Conservation (phyloP, 2,888 invertebrate species). For the Formica aserva region DNA sequence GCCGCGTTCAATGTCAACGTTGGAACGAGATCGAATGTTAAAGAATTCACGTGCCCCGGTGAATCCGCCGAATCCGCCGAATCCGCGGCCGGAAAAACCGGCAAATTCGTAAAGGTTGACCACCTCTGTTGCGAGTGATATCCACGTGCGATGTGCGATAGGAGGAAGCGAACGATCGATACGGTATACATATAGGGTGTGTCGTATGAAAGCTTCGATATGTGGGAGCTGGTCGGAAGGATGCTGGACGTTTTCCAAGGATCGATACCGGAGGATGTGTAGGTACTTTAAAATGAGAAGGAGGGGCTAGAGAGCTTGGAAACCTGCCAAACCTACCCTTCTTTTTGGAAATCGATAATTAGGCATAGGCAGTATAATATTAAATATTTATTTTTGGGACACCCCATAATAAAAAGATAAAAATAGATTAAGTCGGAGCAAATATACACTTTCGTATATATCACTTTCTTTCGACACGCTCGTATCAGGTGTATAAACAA, state of each 20-base stretch:
- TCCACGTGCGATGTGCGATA: slow-evolving; percentile 40
- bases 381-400: not conserved
- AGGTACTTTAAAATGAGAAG: not conserved
- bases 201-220: slow-evolving; percentile 31
- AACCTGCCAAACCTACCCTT: not conserved
- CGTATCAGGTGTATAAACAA: not conserved
- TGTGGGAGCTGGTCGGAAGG: not conserved
- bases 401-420: not conserved
- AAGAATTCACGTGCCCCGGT: not conserved
- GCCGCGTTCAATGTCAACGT: not conserved
- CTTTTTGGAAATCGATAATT: not conserved
- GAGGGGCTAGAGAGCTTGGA: not conserved
- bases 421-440: not conserved
- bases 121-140: slow-evolving; percentile 28
- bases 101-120: slow-evolving; percentile 31
- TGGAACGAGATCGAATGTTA: not conserved
- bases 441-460: not conserved
- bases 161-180: slow-evolving; percentile 32
- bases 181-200: slow-evolving; percentile 35
- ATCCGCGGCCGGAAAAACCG: slow-evolving; percentile 6
- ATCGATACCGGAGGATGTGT: slow-evolving; percentile 13
- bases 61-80: not conserved
- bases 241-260: slow-evolving; percentile 33
- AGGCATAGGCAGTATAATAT: not conserved
- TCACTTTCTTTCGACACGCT: not conserved